Percentiles rank a stretch among this genome's conserved stretches.
Conservation (phyloP, 2,113 vertebrate species). For the Cottus gobio region DNA sequence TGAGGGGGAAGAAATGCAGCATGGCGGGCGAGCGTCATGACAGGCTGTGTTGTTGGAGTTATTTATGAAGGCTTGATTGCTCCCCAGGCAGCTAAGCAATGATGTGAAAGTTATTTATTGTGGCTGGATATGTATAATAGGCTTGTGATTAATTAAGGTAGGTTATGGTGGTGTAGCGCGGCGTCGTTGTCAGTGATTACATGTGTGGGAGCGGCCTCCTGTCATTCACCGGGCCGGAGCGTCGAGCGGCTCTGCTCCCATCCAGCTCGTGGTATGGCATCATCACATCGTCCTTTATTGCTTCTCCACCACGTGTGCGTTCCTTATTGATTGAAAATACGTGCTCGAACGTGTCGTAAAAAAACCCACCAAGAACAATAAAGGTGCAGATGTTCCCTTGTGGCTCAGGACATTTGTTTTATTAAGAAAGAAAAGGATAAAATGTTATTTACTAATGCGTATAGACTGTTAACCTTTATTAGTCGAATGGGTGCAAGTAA, state of each 20-base stretch:
- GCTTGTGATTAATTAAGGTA: slow-evolving; percentile 56
- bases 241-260: slow-evolving; percentile 27
- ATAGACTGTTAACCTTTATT: slow-evolving; percentile 26
- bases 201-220: slow-evolving; percentile 37
- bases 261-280: neutral
- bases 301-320: slow-evolving; percentile 15
- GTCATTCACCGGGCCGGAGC: slow-evolving; percentile 16
- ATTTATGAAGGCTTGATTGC: slow-evolving; percentile 56
- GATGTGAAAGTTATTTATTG: slow-evolving; percentile 44
- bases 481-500: neutral
- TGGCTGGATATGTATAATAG: slow-evolving; percentile 47
- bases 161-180: slow-evolving; percentile 26
- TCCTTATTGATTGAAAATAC: slow-evolving; percentile 39
- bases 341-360: slow-evolving; percentile 6
- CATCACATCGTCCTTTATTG: slow-evolving; percentile 49
- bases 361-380: neutral
- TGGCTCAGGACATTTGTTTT: neutral
- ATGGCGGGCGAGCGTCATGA: neutral
- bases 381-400: neutral
- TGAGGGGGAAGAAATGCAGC: neutral
- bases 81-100: slow-evolving; percentile 37
- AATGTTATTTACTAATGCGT: neutral
- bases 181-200: slow-evolving; percentile 48
- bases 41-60: slow-evolving; percentile 23
- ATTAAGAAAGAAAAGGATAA: slow-evolving; percentile 7